Base-by-base conservation (phyloP, 1,140 invertebrate species). In the Bombus ignitus region DNA sequence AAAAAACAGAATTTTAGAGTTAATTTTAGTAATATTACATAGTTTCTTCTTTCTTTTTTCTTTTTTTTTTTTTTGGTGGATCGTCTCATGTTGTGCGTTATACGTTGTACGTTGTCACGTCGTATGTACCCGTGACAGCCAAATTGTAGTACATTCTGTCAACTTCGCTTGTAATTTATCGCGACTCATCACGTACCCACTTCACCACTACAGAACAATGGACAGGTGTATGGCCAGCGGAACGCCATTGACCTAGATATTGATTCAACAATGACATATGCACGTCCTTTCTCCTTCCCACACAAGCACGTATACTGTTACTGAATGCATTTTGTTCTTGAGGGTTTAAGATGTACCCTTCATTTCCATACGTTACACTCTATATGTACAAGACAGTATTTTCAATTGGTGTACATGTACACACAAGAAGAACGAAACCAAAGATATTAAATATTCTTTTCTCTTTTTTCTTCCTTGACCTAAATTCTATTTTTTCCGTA, bases 141-240 rank as follows among this genome's bases (percentile, higher is more conserved):
- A 82, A 79, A 72, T 22, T 70, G 25, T 22, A 13, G 37, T 77
- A 32, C 44, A 35, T 18, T 32, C 8, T 37, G 44, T 28, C 39
- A 28, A 42, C 80, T 68, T 78, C 53, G 65, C 65, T 68, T 32
- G 70, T 85, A 90, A 90, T 90, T 87, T 87, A 90, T 89, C 74
- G 78, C 32, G 22, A 81, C 37, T 87, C 74, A 35, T 85, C 85
- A 71, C 73, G 73, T 77, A 68, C 68, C 18, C 18, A 22, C 18
- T 42, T 42, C 22, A 22, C 66, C 42, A 10, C 42, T 15, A 18
- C 53, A 13, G 28, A 87, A 89, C 78, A 87, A 87, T 82, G 39
- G 35, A 81, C 42, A 72, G 65, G 65, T 85, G 59, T 81, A 81
- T 37, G 70, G 22, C 57, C 35, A 79, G 59, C 75, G 39, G 28